Conservation (phyloP, 2,113 vertebrate genomes). For the Columbina picui region DNA sequence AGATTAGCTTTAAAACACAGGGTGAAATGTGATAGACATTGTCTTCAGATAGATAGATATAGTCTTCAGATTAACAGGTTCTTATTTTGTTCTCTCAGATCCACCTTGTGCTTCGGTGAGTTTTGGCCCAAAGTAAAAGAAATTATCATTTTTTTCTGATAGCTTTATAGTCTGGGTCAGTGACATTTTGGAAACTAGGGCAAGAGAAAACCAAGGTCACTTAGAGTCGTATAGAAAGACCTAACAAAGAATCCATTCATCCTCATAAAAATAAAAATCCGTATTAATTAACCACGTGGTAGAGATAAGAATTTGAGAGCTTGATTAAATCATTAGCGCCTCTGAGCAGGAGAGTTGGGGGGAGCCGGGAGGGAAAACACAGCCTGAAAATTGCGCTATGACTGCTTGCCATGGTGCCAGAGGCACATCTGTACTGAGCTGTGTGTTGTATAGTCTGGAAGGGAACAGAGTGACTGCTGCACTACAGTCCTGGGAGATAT, state of each 20-base stretch:
- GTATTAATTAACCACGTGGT: slow-evolving; percentile 75
- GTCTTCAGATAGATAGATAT: neutral
- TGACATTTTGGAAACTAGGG: slow-evolving; percentile 72
- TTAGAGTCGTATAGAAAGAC: slow-evolving; percentile 64
- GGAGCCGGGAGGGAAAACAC: slow-evolving; percentile 13
- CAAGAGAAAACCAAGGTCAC: slow-evolving; percentile 74
- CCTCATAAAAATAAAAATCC: slow-evolving; percentile 73
- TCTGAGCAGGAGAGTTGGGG: neutral
- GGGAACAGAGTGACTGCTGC: neutral
- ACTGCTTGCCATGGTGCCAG: neutral
- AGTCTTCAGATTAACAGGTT: neutral
- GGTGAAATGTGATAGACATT: neutral
- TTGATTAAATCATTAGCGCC: slow-evolving; percentile 62
- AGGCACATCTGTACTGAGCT: neutral
- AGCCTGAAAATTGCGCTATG: neutral
- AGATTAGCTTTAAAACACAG: neutral
- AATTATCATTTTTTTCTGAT: neutral
- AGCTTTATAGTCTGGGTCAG: slow-evolving; percentile 71
- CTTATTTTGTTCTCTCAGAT: neutral
- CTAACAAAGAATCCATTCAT: slow-evolving; percentile 80
- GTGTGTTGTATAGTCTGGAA: neutral
- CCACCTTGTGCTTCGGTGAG: slow-evolving; percentile 10
- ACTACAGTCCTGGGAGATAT: neutral
- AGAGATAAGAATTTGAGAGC: slow-evolving; percentile 62
- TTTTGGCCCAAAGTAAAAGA: neutral